Base-by-base conservation (phyloP, 2,888 invertebrate species). In the Thyatira batis region DNA sequence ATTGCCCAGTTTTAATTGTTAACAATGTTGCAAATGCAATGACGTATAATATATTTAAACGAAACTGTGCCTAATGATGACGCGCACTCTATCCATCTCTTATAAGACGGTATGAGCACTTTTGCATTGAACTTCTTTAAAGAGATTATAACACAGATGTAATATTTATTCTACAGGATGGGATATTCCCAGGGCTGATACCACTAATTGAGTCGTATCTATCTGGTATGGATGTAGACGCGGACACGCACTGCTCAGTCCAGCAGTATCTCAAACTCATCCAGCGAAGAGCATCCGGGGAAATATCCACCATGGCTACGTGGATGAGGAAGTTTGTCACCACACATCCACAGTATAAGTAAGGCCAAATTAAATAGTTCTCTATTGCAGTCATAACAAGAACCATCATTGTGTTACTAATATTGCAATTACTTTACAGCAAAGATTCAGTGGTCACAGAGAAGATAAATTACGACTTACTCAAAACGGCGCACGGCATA, bases 191-290 rank as follows among this genome's bases (percentile, higher is more conserved):
- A 21, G 99, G 99, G 0, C 92, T 99, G 71, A 95, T 99, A 65
- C 97, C 98, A 3, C 92, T 99, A 69, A 98, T 99, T 60, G 96
- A 98, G 82, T 97, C 96, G 72, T 99, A 98, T 89, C 93, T 99
- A 71, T 96, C 96, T 65, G 97, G 96, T 57, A 97, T 99, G 95
- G 99, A 99, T 84, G 97, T 99, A 50, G 99, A 99, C 90, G 98
- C 98, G 1, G 99, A 99, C 86, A 99, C 99, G 43, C 97, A 98
- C 84, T 99, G 99, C 90, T 98, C 98, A 8, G 97, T 99, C 75
- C 97, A 97, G 84, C 97, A 98, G 89, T 99, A 99, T 92, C 94
- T 99, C 62, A 97, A 96, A 78, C 94, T 99, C 60, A 98, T 99
- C 79, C 96, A 96, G 81, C 94, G 95, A 54, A 93, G 97, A 72